Evolutionary conservation across 2,797 vertebrate genomes (phyloP), one percentile per base, ranked within the genome.

Genomic region (Novumbra hubbsi): DNA sequence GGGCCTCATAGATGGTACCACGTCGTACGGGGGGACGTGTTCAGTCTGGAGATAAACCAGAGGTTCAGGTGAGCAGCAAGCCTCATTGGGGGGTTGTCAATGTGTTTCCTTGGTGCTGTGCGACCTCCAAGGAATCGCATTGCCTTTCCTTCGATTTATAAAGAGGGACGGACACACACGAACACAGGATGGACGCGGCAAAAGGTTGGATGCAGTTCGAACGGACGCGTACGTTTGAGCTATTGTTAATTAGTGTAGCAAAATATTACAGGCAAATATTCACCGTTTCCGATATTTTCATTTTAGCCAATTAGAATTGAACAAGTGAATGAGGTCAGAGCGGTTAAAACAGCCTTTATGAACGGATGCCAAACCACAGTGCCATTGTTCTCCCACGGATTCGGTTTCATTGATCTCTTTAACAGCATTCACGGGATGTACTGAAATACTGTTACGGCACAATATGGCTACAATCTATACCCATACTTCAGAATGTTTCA

Each of bases 1-100:
- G 0, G 97, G 97, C 86, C 97, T 94, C 97, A 99, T 99, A 5
- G 97, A 99, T 16, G 97, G 97, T 15, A 99, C 97, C 0, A 99
- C 97, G 16, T 99, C 97, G 0, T 99, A 99, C 0, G 97, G 97
- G 72, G 97, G 95, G 77, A 98, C 76, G 52, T 98, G 96, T 81
- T 99, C 97, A 74, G 94, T 97, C 97, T 99, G 86, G 76, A 87
- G 68, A 79, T 85, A 63, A 60, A 60, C 19, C 5, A 60, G 21
- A 12, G 55, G 21, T 21, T 24, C 55, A 60, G 21, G 11, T 21
- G 21, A 60, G 21, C 55, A 24, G 21, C 21, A 11, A 12, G 55
- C 19, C 6, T 8, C 52, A 57, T 9, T 57, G 8, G n/a, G 52
- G 21, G 52, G 21, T n/a, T 57, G 19, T n/a, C 52, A 57, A 21